Percentiles rank a stretch among this genome's conserved stretches.
Evolutionary conservation across 2,888 invertebrate species (phyloP).

Genomic region (Sarcophaga carnaria): DNA sequence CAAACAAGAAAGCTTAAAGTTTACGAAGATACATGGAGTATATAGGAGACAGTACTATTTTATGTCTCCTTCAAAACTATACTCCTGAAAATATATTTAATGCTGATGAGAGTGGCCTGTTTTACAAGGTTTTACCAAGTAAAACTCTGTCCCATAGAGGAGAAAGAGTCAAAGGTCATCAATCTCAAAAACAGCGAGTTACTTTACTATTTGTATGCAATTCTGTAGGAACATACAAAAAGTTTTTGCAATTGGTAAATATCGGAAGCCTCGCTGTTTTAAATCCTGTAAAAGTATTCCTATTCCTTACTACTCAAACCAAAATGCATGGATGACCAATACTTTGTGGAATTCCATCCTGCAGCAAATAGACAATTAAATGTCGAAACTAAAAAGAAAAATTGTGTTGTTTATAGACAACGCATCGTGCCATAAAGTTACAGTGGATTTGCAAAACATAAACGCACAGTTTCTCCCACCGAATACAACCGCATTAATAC

Average conservation of each 20-base stretch:
- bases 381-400: conserved; percentile 51
- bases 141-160: background rate
- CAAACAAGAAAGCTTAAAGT: conserved; percentile 17
- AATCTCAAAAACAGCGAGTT: conserved; percentile 47
- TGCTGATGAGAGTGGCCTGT: conserved; percentile 54
- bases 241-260: conserved; percentile 56
- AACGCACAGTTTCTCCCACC: conserved; percentile 61
- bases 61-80: conserved; percentile 19
- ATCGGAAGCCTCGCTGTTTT: conserved; percentile 46
- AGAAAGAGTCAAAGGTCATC: background rate
- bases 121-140: conserved; percentile 47
- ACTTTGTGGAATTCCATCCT: conserved; percentile 55
- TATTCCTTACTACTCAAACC: conserved; percentile 52
- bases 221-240: conserved; percentile 57
- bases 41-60: too few relatives aligned
- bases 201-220: conserved; percentile 59
- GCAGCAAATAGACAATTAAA: conserved; percentile 51
- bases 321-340: conserved; percentile 58
- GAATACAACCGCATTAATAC: conserved; percentile 58
- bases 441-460: conserved; percentile 55
- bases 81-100: conserved; percentile 54
- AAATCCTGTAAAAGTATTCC: conserved; percentile 46
- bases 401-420: conserved; percentile 54
- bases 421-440: conserved; percentile 58
- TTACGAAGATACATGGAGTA: conserved; percentile 21